These are phyloP conservation scores for Malthinus flaveolus DNA, from an alignment of 2,888 invertebrate species.

Conservation along the genomic window DNA sequence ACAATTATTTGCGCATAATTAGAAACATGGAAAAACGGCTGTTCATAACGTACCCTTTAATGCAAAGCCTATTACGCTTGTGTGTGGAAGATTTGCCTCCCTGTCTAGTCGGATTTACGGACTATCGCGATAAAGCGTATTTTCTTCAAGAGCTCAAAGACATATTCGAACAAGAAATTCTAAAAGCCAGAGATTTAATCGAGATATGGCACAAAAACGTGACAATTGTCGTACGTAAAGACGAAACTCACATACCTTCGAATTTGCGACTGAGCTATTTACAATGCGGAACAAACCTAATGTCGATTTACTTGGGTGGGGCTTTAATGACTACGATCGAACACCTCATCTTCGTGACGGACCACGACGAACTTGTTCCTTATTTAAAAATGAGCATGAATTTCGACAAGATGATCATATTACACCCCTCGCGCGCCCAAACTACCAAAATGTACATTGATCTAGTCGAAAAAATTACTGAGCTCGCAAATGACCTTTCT, in stretches of 20 bases:
- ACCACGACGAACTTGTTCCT: constrained; percentile 61
- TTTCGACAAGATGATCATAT: constrained; percentile 59
- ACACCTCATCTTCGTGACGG: constrained; percentile 62
- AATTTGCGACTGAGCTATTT: constrained; percentile 9
- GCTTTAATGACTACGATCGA: constrained; percentile 69
- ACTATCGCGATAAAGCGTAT: constrained; percentile 33
- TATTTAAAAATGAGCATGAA: constrained; percentile 63
- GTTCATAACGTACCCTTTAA: constrained; percentile 65
- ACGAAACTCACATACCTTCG: background rate
- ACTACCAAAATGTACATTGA: constrained; percentile 62
- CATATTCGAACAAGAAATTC: constrained; percentile 36
- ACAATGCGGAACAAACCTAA: constrained; percentile 49
- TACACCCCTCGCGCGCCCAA: constrained; percentile 62
- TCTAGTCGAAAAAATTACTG: constrained; percentile 54
- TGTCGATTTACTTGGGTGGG: constrained; percentile 66
- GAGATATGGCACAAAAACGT: constrained; percentile 39
- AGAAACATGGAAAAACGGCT: constrained; percentile 61
- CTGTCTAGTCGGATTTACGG: constrained; percentile 58
- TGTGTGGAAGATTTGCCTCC: constrained; percentile 59
- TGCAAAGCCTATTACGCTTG: constrained; percentile 62
- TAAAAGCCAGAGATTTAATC: constrained; percentile 36
- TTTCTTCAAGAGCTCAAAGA: constrained; percentile 39
- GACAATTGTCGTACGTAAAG: constrained; percentile 16
- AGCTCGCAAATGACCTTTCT: constrained; percentile 33
- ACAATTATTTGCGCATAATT: constrained; percentile 61